Conservation (phyloP, 2,888 invertebrate species). For the Arge pagana region DNA sequence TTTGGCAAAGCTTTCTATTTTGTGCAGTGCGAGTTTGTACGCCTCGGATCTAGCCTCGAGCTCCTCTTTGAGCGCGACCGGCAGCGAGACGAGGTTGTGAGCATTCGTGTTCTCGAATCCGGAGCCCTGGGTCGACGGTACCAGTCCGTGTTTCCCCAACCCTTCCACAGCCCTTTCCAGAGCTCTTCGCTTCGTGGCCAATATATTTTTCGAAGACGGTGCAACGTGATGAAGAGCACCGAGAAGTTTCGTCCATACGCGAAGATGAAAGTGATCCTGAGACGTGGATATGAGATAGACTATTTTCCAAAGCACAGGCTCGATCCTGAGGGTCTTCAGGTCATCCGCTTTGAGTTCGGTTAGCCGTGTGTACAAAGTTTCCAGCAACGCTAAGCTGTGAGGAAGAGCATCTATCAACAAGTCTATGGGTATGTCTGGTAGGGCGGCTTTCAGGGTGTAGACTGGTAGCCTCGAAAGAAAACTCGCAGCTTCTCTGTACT, state of each 20-base stretch:
- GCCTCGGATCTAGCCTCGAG: conserved; percentile 82
- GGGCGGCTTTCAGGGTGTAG: conserved; percentile 76
- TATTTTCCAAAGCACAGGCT: conserved; percentile 84
- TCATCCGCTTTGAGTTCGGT: conserved; percentile 48
- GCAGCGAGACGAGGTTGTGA: conserved; percentile 70
- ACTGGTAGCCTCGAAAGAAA: conserved; percentile 80
- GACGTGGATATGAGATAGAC: conserved; percentile 72
- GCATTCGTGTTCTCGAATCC: conserved; percentile 31
- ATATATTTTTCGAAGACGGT: conserved; percentile 68
- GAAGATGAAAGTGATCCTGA: conserved; percentile 41
- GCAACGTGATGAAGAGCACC: conserved; percentile 40
- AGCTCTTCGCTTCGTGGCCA: conserved; percentile 72
- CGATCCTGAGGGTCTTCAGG: conserved; percentile 63
- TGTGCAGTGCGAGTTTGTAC: conserved; percentile 85
- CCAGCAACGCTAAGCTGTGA: conserved; percentile 83
- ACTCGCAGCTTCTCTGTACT: conserved; percentile 88
- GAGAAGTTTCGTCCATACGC: conserved; percentile 49
- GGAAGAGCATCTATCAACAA: conserved; percentile 88
- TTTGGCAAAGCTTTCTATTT: conserved; percentile 67
- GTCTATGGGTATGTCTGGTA: conserved; percentile 82
- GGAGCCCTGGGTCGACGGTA: conserved; percentile 60
- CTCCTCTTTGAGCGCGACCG: conserved; percentile 82
- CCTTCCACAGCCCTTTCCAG: conserved; percentile 87
- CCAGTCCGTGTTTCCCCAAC: conserved; percentile 84
- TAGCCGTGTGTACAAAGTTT: conserved; percentile 70